Evolutionary conservation across 2,888 invertebrate genomes (phyloP), one percentile per base, ranked within the genome.

Genomic region (Exephanes ischioxanthus): DNA sequence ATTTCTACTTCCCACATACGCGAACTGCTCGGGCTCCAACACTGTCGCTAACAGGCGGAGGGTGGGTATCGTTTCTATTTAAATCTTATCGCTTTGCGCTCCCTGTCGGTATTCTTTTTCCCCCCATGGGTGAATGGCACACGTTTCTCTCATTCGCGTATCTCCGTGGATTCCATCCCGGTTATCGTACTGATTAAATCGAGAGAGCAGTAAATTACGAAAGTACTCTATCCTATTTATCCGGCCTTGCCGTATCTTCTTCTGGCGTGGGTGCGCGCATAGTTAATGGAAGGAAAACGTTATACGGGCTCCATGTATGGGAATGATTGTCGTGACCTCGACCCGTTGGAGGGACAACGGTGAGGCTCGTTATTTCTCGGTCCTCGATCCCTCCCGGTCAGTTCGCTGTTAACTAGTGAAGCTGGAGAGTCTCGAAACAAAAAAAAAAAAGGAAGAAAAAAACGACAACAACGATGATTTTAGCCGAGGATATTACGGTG

Each of bases 321-420:
- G 79, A 33, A 33, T 83, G 85, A 85, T 85, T 85, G 80, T 72
- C 83, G 83, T 85, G 85, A 85, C 85, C 85, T 85, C 85, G 85
- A 85, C 84, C 82, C 83, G 85, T 80, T 85, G 82, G 77, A 84
- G 86, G 84, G 79, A 79, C 85, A 86, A 76, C 83, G 85, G 86
- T 86, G 86, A 86, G 78, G 77, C 86, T 84, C 81, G 86, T 86
- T 86, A 86, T 78, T 83, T 78, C 84, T 63, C 71, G 68, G 55
- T 79, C 79, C 84, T 63, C 71, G 68, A 68, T 79, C 79, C 63
- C 68, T 81, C 84, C 73, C 84, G 84, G 76, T 78, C 84, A 78
- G 53, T 67, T 71, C 19, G 53, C 53, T 33, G 30, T 53, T 76
- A 84, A 77, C 81, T 80, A 78, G 70, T 71, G 71, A 53, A 41